Evolutionary conservation across 2,888 invertebrate genomes (phyloP).

Genomic region (Apamea sordens): DNA sequence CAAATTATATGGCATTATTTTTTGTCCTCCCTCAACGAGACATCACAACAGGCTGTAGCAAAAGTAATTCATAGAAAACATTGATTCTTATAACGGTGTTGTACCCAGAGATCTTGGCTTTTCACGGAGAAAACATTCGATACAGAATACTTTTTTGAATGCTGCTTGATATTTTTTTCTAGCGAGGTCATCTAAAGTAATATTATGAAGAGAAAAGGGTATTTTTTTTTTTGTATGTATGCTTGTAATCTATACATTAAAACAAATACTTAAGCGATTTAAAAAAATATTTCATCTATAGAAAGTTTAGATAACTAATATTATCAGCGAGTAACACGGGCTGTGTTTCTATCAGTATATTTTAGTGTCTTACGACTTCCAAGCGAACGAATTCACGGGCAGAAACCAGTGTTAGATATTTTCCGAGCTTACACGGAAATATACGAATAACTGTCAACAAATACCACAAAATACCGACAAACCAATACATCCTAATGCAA

Average conservation of each 20-base stretch:
- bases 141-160: not conserved
- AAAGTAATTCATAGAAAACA: not conserved
- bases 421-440: not conserved
- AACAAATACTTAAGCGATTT: too few species aligned
- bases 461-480: slow-evolving; percentile 16
- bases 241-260: not conserved
- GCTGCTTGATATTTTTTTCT: not conserved
- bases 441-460: slow-evolving; percentile 5
- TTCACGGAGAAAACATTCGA: not conserved
- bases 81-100: not conserved
- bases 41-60: not conserved
- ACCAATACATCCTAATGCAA: slow-evolving; percentile 43
- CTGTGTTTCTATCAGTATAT: not conserved
- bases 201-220: not conserved
- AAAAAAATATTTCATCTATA: too few species aligned
- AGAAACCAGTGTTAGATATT: not conserved
- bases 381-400: not conserved
- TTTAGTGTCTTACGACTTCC: not conserved
- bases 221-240: not conserved
- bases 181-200: not conserved
- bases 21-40: not conserved
- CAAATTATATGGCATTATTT: slow-evolving; percentile 13
- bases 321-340: too few species aligned
- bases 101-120: not conserved
- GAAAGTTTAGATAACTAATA: too few species aligned